Percentiles rank a stretch among this genome's conserved stretches.
Conservation (phyloP, 2,888 invertebrate species). For the Nezara viridula region DNA sequence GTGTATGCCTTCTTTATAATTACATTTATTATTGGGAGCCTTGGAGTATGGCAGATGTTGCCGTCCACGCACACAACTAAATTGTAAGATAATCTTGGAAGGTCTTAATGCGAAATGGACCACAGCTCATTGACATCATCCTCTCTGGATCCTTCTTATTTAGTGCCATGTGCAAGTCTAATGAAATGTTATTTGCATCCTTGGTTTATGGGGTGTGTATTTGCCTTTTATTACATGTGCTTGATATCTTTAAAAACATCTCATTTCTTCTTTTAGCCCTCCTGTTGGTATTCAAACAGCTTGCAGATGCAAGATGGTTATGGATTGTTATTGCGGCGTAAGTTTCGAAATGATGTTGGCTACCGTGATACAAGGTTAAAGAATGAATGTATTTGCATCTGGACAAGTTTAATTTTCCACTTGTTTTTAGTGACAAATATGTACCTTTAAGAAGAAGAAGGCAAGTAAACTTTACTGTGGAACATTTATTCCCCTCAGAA, state of each 20-base stretch:
- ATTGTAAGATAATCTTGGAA: slow-evolving; percentile 45
- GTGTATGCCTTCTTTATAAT: slow-evolving; percentile 22
- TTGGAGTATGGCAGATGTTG: neutral
- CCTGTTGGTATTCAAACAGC: neutral
- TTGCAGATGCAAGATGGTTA: neutral
- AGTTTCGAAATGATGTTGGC: too few species aligned
- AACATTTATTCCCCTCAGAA: too few species aligned
- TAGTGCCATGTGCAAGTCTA: neutral
- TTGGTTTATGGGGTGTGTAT: neutral
- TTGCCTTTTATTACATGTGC: neutral
- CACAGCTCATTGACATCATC: neutral
- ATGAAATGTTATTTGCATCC: slow-evolving; percentile 15
- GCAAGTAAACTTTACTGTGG: too few species aligned
- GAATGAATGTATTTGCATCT: too few species aligned
- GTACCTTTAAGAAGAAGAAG: too few species aligned
- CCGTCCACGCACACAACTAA: slow-evolving; percentile 2
- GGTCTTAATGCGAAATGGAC: neutral
- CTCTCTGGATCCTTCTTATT: neutral
- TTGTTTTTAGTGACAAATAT: too few species aligned
- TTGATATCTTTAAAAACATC: neutral
- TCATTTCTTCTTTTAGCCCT: neutral
- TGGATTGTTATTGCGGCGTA: too few species aligned
- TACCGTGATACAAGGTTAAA: too few species aligned
- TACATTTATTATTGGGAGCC: slow-evolving; percentile 36
- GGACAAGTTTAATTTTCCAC: too few species aligned